Evolutionary conservation across 2,888 invertebrate genomes (phyloP).

Genomic region (Dryomyza anilis): DNA sequence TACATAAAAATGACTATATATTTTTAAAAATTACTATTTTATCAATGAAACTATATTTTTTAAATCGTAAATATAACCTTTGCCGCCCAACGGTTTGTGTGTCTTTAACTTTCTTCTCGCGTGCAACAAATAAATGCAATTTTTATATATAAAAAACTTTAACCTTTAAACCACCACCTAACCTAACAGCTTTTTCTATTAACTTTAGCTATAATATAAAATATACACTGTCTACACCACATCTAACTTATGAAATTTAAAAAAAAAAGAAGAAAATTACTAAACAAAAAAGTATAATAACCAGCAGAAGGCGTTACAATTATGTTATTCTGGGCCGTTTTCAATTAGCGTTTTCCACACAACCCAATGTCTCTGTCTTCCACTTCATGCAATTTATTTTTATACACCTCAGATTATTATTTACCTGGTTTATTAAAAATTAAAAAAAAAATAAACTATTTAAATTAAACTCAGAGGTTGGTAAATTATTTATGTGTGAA

Average conservation of each 20-base stretch:
- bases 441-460: background rate
- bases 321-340: conserved; percentile 53
- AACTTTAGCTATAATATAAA: too few species aligned
- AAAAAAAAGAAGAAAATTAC: background rate
- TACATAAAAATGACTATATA: too few species aligned
- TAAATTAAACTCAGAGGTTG: background rate
- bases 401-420: too few species aligned
- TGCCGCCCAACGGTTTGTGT: conserved; percentile 43
- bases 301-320: conserved; percentile 31
- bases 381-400: too few species aligned
- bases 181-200: too few species aligned
- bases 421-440: background rate
- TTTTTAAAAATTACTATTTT: background rate
- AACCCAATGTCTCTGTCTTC: too few species aligned
- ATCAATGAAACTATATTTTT: too few species aligned
- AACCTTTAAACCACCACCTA: background rate
- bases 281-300: background rate
- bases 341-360: background rate
- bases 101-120: conserved; percentile 29
- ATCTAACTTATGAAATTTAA: too few species aligned
- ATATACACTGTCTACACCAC: too few species aligned
- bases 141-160: background rate
- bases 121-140: conserved; percentile 11
- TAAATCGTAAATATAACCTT: conserved; percentile 34
- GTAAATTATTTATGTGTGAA: background rate